Base-by-base conservation (phyloP, 2,888 invertebrate genomes). In the Ochropleura leucogaster region DNA sequence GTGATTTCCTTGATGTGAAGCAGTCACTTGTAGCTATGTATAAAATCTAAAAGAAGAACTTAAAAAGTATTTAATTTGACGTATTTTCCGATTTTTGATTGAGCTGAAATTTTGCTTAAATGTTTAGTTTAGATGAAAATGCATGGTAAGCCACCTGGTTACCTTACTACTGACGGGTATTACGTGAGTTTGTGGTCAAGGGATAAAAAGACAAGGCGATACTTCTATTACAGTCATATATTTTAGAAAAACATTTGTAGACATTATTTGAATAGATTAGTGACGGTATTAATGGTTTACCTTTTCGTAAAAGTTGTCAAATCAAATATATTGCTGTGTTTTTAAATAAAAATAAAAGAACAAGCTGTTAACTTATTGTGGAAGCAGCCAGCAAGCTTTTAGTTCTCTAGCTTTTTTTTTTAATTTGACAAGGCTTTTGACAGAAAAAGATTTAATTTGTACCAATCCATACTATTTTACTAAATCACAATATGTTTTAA, bases 251-350 rank as follows among this genome's bases (percentile, higher is more conserved):
- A 74, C 53, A 44, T 55, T 66, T 67, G 60, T 71, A 42, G 14
- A 65, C 57, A 60, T 60, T 72, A 77, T 67, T 55, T 49, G 51
- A 80, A 59, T 72, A 63, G 4, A 60, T 77, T 73, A 60, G 63
- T 65, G 60, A 47, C 20, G 68, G 40, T 55, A 20, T 46, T n/a
- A 49, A 64, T 10, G 4, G 44, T 69, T 46, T 40, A 67, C 51
- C 16, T 59, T 40, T 62, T 9, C 60, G 44, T 68, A 46, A 49
- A 77, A 65, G 70, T 59, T 70, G 42, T 74, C 7, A 40, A 73
- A 71, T 51, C 16, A 18, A 77, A 72, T 74, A 49, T 44, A 74
- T 40, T 12, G 30, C 42, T 47, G 20, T 9, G 40, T 18, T 62
- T 12, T 16, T 68, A n/a, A 72, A 65, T 65, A 44, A 73, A 49